Conservation (phyloP, 2,888 invertebrate species). For the Acanthosoma haemorrhoidale region DNA sequence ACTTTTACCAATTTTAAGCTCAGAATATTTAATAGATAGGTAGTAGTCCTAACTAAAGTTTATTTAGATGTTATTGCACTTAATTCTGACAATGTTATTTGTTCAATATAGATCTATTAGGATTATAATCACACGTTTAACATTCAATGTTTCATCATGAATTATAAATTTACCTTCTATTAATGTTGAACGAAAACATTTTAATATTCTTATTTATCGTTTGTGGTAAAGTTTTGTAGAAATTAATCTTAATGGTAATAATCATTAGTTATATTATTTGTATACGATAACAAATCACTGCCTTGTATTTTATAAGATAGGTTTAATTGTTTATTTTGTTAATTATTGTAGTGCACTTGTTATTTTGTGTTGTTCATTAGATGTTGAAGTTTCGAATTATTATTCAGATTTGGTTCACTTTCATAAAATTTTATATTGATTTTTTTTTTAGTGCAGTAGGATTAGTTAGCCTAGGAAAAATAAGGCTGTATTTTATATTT, state of each 20-base stretch:
- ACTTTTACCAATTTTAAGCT: too few species aligned
- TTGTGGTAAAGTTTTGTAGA: neutral
- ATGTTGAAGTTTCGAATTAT: neutral
- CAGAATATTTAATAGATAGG: too few species aligned
- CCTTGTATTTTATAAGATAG: slow-evolving; percentile 4
- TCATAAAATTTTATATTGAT: neutral
- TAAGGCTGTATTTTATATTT: slow-evolving; percentile 1
- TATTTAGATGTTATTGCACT: too few species aligned
- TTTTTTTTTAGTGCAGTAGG: neutral
- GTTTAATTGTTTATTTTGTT: slow-evolving; percentile 1
- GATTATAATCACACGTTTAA: too few species aligned
- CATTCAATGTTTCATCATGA: too few species aligned
- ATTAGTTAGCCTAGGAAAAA: neutral
- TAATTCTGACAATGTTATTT: too few species aligned
- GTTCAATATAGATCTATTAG: too few species aligned
- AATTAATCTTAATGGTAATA: neutral
- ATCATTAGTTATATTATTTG: slow-evolving; percentile 6
- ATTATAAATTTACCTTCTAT: neutral
- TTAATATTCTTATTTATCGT: neutral
- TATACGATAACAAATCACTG: slow-evolving; percentile 12
- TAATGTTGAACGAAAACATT: neutral
- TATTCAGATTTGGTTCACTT: neutral
- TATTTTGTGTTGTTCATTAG: neutral
- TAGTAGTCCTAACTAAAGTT: too few species aligned
- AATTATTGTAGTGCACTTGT: slow-evolving; percentile 1